Evolutionary conservation across 2,888 invertebrate species (phyloP).

Genomic region (Diogma glabrata): DNA sequence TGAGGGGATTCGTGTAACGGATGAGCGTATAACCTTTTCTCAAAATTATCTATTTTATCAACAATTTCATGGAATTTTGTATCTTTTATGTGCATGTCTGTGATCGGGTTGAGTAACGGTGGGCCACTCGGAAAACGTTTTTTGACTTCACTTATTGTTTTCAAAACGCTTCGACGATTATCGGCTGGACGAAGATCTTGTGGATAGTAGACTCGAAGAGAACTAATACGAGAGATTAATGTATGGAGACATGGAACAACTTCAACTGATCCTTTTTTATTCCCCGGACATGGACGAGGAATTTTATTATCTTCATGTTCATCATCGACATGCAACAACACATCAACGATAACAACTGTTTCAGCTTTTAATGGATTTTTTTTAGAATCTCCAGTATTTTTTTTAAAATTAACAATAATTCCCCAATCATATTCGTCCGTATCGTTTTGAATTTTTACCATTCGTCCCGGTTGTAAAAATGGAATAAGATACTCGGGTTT

Average conservation of each 20-base stretch:
- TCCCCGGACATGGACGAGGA: constrained; percentile 58
- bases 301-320: constrained; percentile 44
- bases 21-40: constrained; percentile 70
- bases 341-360: constrained; percentile 57
- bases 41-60: constrained; percentile 69
- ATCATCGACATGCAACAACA: constrained; percentile 68
- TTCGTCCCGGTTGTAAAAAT: constrained; percentile 87
- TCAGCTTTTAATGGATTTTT: constrained; percentile 41
- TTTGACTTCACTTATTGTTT: constrained; percentile 77
- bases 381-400: constrained; percentile 41
- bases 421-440: constrained; percentile 93
- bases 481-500: constrained; percentile 82
- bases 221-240: constrained; percentile 75
- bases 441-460: constrained; percentile 82
- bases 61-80: constrained; percentile 67
- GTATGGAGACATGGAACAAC: constrained; percentile 77
- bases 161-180: constrained; percentile 72
- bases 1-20: constrained; percentile 65
- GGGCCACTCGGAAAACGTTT: constrained; percentile 80
- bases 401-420: constrained; percentile 84
- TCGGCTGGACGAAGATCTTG: constrained; percentile 78
- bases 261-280: constrained; percentile 71
- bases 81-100: constrained; percentile 92
- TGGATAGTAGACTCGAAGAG: constrained; percentile 81
- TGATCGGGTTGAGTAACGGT: constrained; percentile 83